phyloP scores from a whole-genome alignment of 92 coral and sea anemone genomes.

The Plumapathes pennacea region DNA sequence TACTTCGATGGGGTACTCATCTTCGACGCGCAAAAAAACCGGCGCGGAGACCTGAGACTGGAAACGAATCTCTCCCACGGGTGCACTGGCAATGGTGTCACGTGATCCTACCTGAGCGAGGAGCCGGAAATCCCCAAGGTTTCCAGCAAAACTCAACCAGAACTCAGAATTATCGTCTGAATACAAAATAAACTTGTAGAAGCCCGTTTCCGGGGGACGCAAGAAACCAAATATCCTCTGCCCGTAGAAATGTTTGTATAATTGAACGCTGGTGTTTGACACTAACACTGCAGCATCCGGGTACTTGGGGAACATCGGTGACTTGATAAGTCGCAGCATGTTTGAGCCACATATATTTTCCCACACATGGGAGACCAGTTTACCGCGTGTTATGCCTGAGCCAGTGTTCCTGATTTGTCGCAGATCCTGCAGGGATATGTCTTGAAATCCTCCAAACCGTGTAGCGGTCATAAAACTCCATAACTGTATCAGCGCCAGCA shows the following conservation, averaged over 20 bases:
- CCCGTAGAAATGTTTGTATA: conserved; percentile 32
- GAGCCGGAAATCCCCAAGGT: conserved; percentile 17
- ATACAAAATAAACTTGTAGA: conserved; percentile 59
- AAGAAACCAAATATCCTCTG: conserved; percentile 59
- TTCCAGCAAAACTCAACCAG: conserved; percentile 50
- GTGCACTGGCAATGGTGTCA: conserved; percentile 39
- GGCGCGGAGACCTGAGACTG: conserved; percentile 48
- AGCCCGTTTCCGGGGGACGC: conserved; percentile 62
- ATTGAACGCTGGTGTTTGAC: conserved; percentile 10
- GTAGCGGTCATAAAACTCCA: no score
- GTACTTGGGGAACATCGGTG: conserved; percentile 59
- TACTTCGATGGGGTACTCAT: conserved; percentile 53
- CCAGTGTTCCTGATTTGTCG: no score
- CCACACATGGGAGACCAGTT: conserved; percentile 58
- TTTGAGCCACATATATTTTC: conserved; percentile 37
- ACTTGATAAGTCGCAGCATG: conserved; percentile 29
- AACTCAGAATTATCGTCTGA: conserved; percentile 75
- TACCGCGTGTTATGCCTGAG: conserved; percentile 2
- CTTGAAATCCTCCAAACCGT: no score
- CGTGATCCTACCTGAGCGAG: conserved; percentile 32
- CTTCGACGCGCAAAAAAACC: conserved; percentile 35
- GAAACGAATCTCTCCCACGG: conserved; percentile 27
- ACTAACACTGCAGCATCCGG: conserved; percentile 26
- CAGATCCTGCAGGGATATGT: no score
- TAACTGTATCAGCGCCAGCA: no score